These are phyloP conservation scores for Euthynnus affinis DNA, from an alignment of 2,797 vertebrate genomes.

Conservation along the genomic window DNA sequence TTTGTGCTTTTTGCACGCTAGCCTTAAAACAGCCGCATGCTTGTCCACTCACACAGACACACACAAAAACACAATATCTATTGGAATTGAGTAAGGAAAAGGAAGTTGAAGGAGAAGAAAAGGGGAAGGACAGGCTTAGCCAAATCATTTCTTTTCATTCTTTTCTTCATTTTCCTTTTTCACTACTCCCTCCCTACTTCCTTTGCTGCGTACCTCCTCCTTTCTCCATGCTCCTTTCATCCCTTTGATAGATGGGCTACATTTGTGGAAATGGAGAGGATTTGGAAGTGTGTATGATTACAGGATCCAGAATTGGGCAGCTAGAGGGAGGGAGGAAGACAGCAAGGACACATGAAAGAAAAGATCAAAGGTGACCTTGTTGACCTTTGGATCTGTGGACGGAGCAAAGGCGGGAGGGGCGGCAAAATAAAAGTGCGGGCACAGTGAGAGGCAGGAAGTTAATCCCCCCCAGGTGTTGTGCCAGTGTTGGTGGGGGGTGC, in stretches of 20 bases:
- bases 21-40: conserved; percentile 64
- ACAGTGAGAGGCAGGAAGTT: conserved; percentile 80
- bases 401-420: conserved; percentile 45
- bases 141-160: conserved; percentile 61
- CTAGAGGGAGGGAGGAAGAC: conserved; percentile 53
- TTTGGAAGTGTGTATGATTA: conserved; percentile 82
- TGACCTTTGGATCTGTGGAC: conserved; percentile 76
- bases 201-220: conserved; percentile 55
- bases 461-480: conserved; percentile 89
- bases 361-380: conserved; percentile 85
- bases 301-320: conserved; percentile 72
- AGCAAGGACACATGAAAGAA: conserved; percentile 82
- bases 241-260: conserved; percentile 78
- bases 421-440: conserved; percentile 74
- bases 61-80: conserved; percentile 49
- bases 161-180: conserved; percentile 58
- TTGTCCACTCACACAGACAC: conserved; percentile 60
- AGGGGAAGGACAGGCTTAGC: conserved; percentile 33
- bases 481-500: conserved; percentile 74
- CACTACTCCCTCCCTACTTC: conserved; percentile 56
- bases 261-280: conserved; percentile 77
- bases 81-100: conserved; percentile 42
- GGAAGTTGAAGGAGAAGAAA: conserved; percentile 47
- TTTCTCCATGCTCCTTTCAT: conserved; percentile 65
- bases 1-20: conserved; percentile 73